These are phyloP conservation scores for Mayetiola destructor DNA, from an alignment of 2,888 invertebrate genomes.

Conservation along the genomic window DNA sequence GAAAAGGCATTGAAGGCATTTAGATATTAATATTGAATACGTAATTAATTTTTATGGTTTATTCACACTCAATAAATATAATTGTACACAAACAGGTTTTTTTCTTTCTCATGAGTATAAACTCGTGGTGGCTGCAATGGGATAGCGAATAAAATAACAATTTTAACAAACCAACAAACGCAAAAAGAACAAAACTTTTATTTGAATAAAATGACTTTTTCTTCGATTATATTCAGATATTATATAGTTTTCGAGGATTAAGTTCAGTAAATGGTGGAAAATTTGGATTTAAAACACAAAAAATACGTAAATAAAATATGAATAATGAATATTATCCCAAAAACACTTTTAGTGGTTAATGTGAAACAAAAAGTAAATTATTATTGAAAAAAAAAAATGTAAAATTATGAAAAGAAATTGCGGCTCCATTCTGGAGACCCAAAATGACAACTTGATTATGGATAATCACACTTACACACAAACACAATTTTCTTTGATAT, in stretches of 20 bases:
- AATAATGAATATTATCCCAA: neutral
- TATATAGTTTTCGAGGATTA: conserved; percentile 11
- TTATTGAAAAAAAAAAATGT: neutral
- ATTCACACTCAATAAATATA: too few species aligned
- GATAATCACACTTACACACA: conserved; percentile 12
- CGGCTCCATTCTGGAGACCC: too few species aligned
- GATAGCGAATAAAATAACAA: conserved; percentile 3
- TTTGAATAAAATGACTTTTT: neutral
- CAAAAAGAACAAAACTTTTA: neutral
- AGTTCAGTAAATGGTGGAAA: neutral
- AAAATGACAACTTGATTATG: conserved; percentile 4
- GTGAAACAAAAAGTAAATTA: conserved; percentile 2
- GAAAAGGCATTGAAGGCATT: too few species aligned
- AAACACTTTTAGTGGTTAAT: neutral
- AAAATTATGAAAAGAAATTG: neutral
- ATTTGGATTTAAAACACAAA: neutral
- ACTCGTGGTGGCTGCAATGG: conserved; percentile 1
- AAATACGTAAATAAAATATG: neutral
- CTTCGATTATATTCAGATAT: conserved; percentile 7
- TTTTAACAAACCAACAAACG: too few species aligned
- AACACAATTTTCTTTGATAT: conserved; percentile 12
- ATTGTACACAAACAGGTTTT: too few species aligned
- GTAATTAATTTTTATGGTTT: too few species aligned
- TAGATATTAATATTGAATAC: too few species aligned
- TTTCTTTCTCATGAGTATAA: too few species aligned